Conservation (phyloP, 2,888 invertebrate species). For the Pherbina coryleti region DNA sequence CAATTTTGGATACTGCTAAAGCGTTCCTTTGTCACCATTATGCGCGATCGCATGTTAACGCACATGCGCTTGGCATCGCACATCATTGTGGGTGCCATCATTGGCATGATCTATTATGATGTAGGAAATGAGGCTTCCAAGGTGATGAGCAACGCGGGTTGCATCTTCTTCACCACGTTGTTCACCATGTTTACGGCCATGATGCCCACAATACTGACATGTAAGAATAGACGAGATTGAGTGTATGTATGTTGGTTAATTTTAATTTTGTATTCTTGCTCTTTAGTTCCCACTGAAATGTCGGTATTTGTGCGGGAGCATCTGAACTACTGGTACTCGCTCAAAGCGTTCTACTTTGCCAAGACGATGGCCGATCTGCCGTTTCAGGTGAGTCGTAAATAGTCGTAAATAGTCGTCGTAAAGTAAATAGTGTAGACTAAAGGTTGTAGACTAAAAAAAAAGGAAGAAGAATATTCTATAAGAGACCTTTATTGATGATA, state of each 20-base stretch:
- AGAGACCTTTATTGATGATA: no score
- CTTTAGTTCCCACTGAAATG: constrained; percentile 93
- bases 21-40: constrained; percentile 84
- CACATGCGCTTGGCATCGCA: constrained; percentile 82
- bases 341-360: constrained; percentile 96
- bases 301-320: constrained; percentile 94
- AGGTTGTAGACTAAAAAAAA: no score
- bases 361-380: constrained; percentile 97
- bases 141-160: constrained; percentile 94
- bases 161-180: constrained; percentile 95
- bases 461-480: no score
- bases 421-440: no score
- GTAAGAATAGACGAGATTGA: constrained; percentile 75
- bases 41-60: constrained; percentile 90
- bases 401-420: no score
- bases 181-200: constrained; percentile 98
- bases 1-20: constrained; percentile 92
- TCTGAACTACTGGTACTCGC: constrained; percentile 96
- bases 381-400: constrained; percentile 91
- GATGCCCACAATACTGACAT: constrained; percentile 98
- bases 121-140: constrained; percentile 94
- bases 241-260: not conserved
- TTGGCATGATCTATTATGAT: constrained; percentile 93
- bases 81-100: constrained; percentile 88
- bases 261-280: not conserved